A percentile compares a stretch with the other conserved stretches of the same genome.
phyloP scores from a whole-genome alignment of 2,888 invertebrate genomes.

The Apoda limacodes region DNA sequence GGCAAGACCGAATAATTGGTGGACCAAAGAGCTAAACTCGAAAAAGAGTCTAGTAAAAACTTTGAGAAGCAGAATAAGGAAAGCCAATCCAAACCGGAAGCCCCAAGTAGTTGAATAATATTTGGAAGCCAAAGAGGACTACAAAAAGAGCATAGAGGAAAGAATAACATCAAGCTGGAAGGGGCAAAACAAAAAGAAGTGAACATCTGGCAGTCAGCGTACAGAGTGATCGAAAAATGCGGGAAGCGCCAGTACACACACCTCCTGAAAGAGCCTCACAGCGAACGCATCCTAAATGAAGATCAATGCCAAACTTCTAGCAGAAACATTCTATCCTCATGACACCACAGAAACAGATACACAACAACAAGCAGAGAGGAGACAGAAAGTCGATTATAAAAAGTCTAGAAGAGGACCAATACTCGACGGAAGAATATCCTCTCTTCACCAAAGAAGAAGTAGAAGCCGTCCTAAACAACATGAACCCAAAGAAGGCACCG shows the following conservation, averaged over 20 bases:
- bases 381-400: too few species aligned
- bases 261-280: not conserved
- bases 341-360: slow-evolving; percentile 6
- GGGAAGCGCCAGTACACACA: slow-evolving; percentile 4
- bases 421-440: too few species aligned
- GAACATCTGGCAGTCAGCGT: slow-evolving; percentile 12
- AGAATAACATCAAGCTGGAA: slow-evolving; percentile 11
- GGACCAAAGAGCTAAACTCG: too few species aligned
- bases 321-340: slow-evolving; percentile 12
- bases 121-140: slow-evolving; percentile 1
- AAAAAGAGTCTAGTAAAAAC: too few species aligned
- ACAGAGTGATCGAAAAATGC: slow-evolving; percentile 8
- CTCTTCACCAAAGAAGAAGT: too few species aligned
- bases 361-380: too few species aligned
- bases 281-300: not conserved
- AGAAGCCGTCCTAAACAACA: not conserved
- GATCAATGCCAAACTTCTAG: slow-evolving; percentile 5
- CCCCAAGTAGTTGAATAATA: slow-evolving; percentile 2
- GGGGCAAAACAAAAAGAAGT: slow-evolving; percentile 6
- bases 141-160: slow-evolving; percentile 2
- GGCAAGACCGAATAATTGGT: too few species aligned
- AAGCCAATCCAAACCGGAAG: slow-evolving; percentile 2
- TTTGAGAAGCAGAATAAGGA: slow-evolving; percentile 5
- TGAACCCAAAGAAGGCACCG: slow-evolving; percentile 14
- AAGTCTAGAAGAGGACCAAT: too few species aligned